These are phyloP conservation scores for Acridotheres tristis DNA, from an alignment of 2,797 vertebrate species.

Conservation along the genomic window DNA sequence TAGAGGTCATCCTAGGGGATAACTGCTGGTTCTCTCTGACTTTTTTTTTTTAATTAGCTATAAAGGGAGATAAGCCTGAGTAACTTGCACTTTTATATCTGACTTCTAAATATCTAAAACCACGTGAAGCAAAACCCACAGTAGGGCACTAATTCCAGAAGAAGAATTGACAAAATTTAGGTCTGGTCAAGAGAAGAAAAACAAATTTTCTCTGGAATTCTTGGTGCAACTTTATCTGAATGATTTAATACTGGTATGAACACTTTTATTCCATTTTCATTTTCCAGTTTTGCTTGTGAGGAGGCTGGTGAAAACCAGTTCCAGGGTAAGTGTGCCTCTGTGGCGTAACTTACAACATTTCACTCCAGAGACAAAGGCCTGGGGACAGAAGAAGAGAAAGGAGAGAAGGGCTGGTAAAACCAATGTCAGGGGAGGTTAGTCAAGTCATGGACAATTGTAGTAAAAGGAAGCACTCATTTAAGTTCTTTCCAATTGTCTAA, in stretches of 20 bases:
- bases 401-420: background rate
- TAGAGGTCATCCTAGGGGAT: background rate
- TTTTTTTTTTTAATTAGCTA: background rate
- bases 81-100: background rate
- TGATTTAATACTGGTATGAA: background rate
- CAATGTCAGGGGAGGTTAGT: background rate
- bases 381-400: background rate
- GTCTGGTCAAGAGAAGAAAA: background rate
- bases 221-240: background rate
- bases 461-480: background rate
- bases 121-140: background rate
- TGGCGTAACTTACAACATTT: background rate
- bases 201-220: background rate
- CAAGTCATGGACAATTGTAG: background rate
- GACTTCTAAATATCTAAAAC: background rate
- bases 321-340: background rate
- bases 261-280: background rate
- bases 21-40: background rate
- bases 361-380: background rate
- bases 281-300: background rate
- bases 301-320: background rate
- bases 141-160: background rate
- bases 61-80: background rate
- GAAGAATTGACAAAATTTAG: background rate
- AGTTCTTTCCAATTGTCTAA: background rate